Evolutionary conservation across 2,113 vertebrate species (phyloP), one percentile per base, ranked within the genome.

Genomic region (Jaculus jaculus): DNA sequence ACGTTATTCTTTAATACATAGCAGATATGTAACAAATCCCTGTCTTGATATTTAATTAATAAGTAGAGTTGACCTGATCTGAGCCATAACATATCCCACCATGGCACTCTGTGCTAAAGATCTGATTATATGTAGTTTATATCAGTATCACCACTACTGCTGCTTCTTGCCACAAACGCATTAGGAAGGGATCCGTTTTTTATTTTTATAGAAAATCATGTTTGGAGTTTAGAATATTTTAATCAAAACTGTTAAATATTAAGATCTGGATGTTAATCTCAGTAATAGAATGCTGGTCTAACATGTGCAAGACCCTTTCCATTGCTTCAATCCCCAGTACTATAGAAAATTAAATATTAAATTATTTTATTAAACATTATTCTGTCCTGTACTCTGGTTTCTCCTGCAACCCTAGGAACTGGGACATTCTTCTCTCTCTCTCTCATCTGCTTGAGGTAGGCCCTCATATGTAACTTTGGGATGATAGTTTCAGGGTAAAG

Each of bases 401-500:
- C 73, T 93, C n/a, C 73, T 91, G 34, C 32, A 78, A 74, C 78
- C 32, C 81, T 87, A 73, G 68, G 58, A 89, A 81, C 82, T n/a
- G 24, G n/a, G 81, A 68, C 73, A 37, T 87, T 89, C 63, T 85
- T 88, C n/a, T n/a, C n/a, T n/a, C 63, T 26, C 28, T 28, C 30
- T 74, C 47, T 84, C 61, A 15, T 88, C 37, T 37, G 34, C 37
- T 93, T 80, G 74, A 95, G 84, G 39, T 28, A 12, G 37, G 68
- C 82, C 54, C 17, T 61, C 75, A 92, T 90, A 89, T 94, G 69
- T 95, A 93, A 94, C 87, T 94, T 89, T 47, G 42, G 71, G 79
- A 84, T 91, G 37, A 95, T 78, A 75, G 72, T 93, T 94, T 92
- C 83, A 79, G 86, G 82, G 89, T 94, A 77, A 92, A 90, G 92